phyloP scores from a whole-genome alignment of 2,888 invertebrate species.

The Chaetogeoica ovagalla region DNA sequence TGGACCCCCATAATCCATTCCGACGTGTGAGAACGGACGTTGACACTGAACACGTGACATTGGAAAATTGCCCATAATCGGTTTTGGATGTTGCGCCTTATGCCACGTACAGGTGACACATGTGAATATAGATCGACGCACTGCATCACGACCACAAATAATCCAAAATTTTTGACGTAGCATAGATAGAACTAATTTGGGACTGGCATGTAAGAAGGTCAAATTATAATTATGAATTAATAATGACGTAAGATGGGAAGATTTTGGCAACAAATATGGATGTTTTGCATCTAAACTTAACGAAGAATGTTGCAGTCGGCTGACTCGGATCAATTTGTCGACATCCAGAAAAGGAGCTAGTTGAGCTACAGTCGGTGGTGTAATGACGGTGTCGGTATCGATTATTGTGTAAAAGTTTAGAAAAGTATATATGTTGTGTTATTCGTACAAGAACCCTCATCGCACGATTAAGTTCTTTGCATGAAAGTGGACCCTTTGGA shows the following conservation, averaged over 20 bases:
- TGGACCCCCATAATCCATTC: slow-evolving; percentile 52
- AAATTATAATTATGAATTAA: not conserved
- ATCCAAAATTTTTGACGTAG: slow-evolving; percentile 8
- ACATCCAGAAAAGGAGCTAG: slow-evolving; percentile 4
- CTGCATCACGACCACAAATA: not conserved
- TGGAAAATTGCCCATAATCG: not conserved
- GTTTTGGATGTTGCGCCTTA: not conserved
- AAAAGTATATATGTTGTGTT: not conserved
- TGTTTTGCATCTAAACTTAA: not conserved
- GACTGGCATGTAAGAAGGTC: not conserved
- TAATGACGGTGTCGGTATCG: not conserved
- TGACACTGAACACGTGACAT: not conserved
- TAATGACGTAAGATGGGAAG: not conserved
- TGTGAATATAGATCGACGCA: not conserved
- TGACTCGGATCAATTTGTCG: not conserved
- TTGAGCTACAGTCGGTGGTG: slow-evolving; percentile 3
- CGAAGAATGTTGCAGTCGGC: not conserved
- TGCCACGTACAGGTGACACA: not conserved
- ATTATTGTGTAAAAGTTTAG: not conserved
- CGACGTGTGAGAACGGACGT: not conserved
- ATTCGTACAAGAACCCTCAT: not conserved
- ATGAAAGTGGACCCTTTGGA: too few relatives aligned
- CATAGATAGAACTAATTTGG: not conserved
- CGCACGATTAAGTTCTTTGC: too few relatives aligned
- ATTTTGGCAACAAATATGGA: not conserved